Evolutionary conservation across 1,140 invertebrate genomes (phyloP), one percentile per base, ranked within the genome.

Genomic region (Drosophila sucinea): DNA sequence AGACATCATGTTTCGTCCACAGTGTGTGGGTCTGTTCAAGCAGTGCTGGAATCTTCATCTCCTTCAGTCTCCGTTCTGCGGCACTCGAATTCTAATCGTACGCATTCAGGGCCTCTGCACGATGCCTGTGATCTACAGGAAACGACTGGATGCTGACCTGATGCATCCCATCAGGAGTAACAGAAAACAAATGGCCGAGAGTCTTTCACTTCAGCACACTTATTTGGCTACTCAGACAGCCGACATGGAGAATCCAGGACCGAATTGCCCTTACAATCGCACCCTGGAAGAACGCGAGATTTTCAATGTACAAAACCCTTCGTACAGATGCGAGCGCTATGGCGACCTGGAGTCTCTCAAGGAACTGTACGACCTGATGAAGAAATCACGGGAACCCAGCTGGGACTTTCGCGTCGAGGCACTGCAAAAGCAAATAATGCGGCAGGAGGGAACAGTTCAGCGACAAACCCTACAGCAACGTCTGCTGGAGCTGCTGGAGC

Each of bases 321-420:
- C 77, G 6, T 87, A 79, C 38, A 60, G 60, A 33, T 90, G 80
- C 32, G 51, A 71, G 0, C 82, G 90, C 1, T 91, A 73, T 44
- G 80, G 76, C 7, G 90, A 91, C 56, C 40, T 91, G 8, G 80
- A 90, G 54, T 55, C 77, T 0, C 73, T 91, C 0, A 91, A 87
- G 64, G 65, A 78, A 1, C 17, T 91, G 0, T 76, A 91, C 23
- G 32, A 41, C 4, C 51, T 71, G 29, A 57, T 83, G 1, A 91
- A 91, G 38, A 91, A 84, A 32, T 85, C 90, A 0, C 80, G 85
- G 0, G 82, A 91, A 4, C 80, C 80, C 0, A n/a, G 65, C 1
- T 91, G 90, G 90, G 74, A 91, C 7, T 65, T 78, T 2, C 47
- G 25, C 2, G 47, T 91, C 4, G 63, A 78, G 0, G 60, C 72